Conservation (phyloP, 2,113 vertebrate genomes). For the Protobothrops flavoviridis region DNA sequence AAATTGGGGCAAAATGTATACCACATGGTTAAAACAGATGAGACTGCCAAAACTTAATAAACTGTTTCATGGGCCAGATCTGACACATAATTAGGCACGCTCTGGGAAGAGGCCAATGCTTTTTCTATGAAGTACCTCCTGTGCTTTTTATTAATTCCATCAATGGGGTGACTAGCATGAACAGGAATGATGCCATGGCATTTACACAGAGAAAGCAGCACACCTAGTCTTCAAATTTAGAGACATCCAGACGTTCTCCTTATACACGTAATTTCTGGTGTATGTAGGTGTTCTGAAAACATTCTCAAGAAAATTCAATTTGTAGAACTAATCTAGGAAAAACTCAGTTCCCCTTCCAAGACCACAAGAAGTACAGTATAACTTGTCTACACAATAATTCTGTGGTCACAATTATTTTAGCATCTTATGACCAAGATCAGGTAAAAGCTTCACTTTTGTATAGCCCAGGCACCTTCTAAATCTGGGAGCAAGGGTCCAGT, state of each 20-base stretch:
- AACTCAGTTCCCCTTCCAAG: not conserved
- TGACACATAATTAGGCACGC: not conserved
- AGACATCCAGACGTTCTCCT: not conserved
- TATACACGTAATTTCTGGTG: not conserved
- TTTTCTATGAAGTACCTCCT: not conserved
- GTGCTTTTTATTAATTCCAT: not conserved
- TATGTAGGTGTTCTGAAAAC: not conserved
- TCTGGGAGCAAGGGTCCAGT: not conserved
- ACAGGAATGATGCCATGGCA: not conserved
- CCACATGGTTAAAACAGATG: constrained; percentile 9
- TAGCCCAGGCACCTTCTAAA: not conserved
- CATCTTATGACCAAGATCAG: not conserved
- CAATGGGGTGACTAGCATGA: not conserved
- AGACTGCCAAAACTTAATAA: not conserved
- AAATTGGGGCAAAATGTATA: constrained; percentile 10
- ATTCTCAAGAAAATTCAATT: not conserved
- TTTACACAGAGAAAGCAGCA: not conserved
- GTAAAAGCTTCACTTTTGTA: not conserved
- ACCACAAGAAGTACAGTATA: not conserved
- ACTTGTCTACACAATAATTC: not conserved
- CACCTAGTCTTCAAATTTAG: not conserved
- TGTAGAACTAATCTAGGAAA: not conserved
- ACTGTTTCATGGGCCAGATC: constrained; percentile 8
- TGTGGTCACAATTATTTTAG: not conserved
- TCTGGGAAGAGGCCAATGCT: not conserved